Evolutionary conservation across 2,113 vertebrate species (phyloP), one percentile per base, ranked within the genome.

Genomic region (Corythornis cristatus): DNA sequence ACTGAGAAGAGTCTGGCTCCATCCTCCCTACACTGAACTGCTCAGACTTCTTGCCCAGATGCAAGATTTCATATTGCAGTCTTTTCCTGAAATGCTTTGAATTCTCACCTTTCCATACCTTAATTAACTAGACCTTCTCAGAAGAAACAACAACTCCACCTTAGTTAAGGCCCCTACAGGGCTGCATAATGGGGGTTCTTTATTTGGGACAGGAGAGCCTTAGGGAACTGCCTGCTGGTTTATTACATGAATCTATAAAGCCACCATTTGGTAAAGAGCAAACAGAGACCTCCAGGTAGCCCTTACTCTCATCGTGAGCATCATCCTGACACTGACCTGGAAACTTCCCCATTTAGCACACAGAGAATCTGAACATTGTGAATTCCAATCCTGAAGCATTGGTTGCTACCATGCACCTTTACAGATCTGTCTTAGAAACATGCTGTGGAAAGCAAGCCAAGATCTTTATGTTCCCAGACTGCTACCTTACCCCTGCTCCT

Each of bases 271-370:
- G 15, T 73, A 64, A 91, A 89, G 65, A 84, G 9, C 65, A 77
- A 74, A 53, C 48, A 73, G n/a, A 62, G 25, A 28, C 53, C 31
- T 79, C 67, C 15, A 56, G 74, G 33, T 33, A 83, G 26, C 21
- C 43, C 29, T 40, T 64, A 18, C 2, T 1, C 26, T 33, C 1
- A 0, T 40, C 4, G 0, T 3, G 6, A 77, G 11, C 29, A 14
- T 66, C n/a, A 25, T 43, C 26, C 28, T 0, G 0, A 21, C 3
- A 11, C 0, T 46, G 25, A 7, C 29, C 25, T 51, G 71, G 21
- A 56, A 91, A 35, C 29, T 33, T 81, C 46, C 15, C 61, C 37
- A 33, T 65, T 76, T 37, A 72, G 9, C 53, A 35, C 40, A n/a
- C 9, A 18, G 50, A 64, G 31, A 88, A 51, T 60, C 5, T 43